Evolutionary conservation across 1,140 invertebrate genomes (phyloP), one percentile per base, ranked within the genome.

Genomic region (Drosophila pachea): DNA sequence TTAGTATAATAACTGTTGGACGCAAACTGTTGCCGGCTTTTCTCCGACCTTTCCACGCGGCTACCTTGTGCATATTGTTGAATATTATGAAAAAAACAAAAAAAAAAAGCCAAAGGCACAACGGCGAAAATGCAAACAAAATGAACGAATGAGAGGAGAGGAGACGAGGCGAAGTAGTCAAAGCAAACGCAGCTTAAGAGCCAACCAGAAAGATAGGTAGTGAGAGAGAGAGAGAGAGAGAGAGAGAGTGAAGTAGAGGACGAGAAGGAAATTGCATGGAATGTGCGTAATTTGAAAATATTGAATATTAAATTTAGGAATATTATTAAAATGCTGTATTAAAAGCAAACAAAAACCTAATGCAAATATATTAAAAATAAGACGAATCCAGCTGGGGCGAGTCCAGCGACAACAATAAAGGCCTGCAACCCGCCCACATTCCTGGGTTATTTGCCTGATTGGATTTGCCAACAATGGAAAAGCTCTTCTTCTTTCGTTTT

Each of bases 31-130:
- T 82, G 71, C 78, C 78, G 71, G 77, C 71, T 83, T 78, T 74
- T 43, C 49, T 38, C 58, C 74, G 67, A 78, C 74, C 55, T 48
- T 38, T 9, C 42, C 36, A 38, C 16, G 42, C 29, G 50, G 11
- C 58, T 62, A 58, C 62, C 69, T 74, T 72, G 53, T 78, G 72
- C 68, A 78, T 83, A 78, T 75, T 83, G 78, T 78, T 66, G 68
- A 78, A 74, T 78, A 78, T 82, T 82, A 82, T 83, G 67, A 66
- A 54, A 84, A n/a, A n/a, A n/a, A n/a, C n/a, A n/a, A n/a, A n/a
- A n/a, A n/a, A n/a, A n/a, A n/a, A 82, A 70, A 22, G 54, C 73
- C 78, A 55, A 53, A 67, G 65, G 61, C 68, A 49, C 70, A 74
- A 54, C 40, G 74, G 70, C 43, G 56, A 64, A 60, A 68, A 73